phyloP scores from a whole-genome alignment of 2,113 vertebrate species.

The Sinocyclocheilus rhinocerous region DNA sequence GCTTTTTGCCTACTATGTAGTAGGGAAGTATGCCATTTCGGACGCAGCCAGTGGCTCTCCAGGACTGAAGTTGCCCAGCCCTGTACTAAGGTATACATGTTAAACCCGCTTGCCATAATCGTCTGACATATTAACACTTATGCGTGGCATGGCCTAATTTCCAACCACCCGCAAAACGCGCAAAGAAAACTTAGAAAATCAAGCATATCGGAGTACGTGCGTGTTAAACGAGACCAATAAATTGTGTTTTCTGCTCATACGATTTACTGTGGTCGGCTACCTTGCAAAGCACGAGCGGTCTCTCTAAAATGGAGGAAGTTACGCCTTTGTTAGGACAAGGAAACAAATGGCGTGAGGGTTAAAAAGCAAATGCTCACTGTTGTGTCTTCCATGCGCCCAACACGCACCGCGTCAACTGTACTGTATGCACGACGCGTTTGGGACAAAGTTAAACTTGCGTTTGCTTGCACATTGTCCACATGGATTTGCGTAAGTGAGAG shows the following conservation, averaged over 20 bases:
- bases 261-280: background rate
- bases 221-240: background rate
- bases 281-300: conserved; percentile 28
- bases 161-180: conserved; percentile 16
- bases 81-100: no score
- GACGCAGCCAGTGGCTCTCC: no score
- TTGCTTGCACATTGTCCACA: background rate
- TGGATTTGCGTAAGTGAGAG: conserved; percentile 9
- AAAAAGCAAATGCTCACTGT: conserved; percentile 9
- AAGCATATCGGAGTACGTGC: background rate
- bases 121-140: conserved; percentile 33
- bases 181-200: conserved; percentile 2
- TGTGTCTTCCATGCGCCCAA: background rate
- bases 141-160: conserved; percentile 37
- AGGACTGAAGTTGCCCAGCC: no score
- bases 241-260: background rate
- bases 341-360: conserved; percentile 58
- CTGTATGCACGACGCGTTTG: background rate
- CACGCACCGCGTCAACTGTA: background rate
- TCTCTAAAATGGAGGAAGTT: conserved; percentile 69
- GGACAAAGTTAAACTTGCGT: background rate
- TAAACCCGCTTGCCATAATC: conserved; percentile 13
- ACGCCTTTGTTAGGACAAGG: conserved; percentile 63
- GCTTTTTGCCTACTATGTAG: no score
- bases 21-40: no score